Percentiles rank a stretch among this genome's conserved stretches.
Evolutionary conservation across 2,113 vertebrate genomes (phyloP).

Genomic region (Dicentrarchus labrax): DNA sequence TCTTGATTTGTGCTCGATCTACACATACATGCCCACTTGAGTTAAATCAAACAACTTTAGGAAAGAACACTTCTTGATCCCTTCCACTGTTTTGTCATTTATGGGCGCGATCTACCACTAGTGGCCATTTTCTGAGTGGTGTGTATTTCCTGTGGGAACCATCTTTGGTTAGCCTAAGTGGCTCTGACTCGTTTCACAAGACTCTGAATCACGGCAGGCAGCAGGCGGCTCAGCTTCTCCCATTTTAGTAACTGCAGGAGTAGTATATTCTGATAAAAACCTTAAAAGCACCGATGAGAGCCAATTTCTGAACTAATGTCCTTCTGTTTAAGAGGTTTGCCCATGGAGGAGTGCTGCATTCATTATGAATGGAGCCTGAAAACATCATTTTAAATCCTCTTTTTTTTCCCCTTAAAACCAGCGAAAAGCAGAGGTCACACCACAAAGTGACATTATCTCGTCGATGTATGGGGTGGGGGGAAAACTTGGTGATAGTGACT

Average conservation of each 20-base stretch:
- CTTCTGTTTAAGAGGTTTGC: constrained; percentile 1
- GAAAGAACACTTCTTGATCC: constrained; percentile 8
- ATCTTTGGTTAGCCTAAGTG: constrained; percentile 24
- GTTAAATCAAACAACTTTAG: constrained; percentile 18
- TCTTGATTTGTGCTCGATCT: neutral
- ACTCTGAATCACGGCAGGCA: constrained; percentile 24
- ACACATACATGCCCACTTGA: neutral
- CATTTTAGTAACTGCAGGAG: constrained; percentile 28
- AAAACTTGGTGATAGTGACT: no score
- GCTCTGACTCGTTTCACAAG: constrained; percentile 1
- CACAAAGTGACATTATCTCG: neutral
- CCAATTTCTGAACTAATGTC: constrained; percentile 4
- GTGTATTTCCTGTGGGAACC: constrained; percentile 7
- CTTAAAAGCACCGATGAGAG: constrained; percentile 24
- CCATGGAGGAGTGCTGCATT: neutral
- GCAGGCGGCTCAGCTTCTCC: constrained; percentile 21
- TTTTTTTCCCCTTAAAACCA: neutral
- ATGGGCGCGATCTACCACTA: neutral
- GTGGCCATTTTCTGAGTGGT: neutral
- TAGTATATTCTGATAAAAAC: constrained; percentile 30
- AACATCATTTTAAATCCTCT: neutral
- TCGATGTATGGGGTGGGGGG: no score
- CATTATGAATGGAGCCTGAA: neutral
- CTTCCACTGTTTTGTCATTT: constrained; percentile 30
- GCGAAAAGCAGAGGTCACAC: neutral